A percentile compares a stretch with the other conserved stretches of the same genome.
phyloP scores from a whole-genome alignment of 2,888 invertebrate genomes.

The Nymphalis urticae region DNA sequence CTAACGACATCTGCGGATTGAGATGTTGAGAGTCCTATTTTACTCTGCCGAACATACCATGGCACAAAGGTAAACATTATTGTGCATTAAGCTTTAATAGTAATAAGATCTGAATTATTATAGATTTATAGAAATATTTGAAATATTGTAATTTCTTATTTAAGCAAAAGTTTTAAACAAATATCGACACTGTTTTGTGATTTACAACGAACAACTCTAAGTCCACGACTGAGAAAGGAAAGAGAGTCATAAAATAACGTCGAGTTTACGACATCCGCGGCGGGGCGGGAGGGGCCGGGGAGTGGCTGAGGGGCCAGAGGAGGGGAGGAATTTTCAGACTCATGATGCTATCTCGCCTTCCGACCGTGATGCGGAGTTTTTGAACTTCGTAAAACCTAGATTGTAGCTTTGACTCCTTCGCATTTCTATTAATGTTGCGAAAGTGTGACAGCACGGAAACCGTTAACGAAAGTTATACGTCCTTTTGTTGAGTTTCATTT shows the following conservation, averaged over 20 bases:
- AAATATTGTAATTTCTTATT: too few species aligned
- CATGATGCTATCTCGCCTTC: constrained; percentile 31
- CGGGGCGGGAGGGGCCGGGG: constrained; percentile 17
- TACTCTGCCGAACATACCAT: too few species aligned
- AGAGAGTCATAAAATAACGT: constrained; percentile 42
- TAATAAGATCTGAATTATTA: too few species aligned
- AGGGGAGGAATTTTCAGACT: constrained; percentile 28
- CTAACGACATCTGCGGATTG: too few species aligned
- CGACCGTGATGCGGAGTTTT: constrained; percentile 35
- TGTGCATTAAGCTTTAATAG: too few species aligned
- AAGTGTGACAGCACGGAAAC: constrained; percentile 22
- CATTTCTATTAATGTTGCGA: constrained; percentile 18
- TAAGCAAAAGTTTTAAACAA: neutral
- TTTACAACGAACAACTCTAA: constrained; percentile 17
- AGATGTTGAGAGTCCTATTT: too few species aligned
- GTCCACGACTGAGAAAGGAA: constrained; percentile 30
- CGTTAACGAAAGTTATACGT: constrained; percentile 26
- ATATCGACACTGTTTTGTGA: neutral
- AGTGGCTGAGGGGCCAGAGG: neutral
- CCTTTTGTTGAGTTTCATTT: constrained; percentile 9
- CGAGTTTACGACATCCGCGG: constrained; percentile 43
- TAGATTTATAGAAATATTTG: too few species aligned
- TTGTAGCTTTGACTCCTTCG: constrained; percentile 20
- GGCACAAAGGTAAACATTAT: too few species aligned
- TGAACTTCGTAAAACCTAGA: constrained; percentile 30